A percentile compares a stretch with the other conserved stretches of the same genome.
phyloP scores from a whole-genome alignment of 2,113 vertebrate species.

The Lasiurus borealis region DNA sequence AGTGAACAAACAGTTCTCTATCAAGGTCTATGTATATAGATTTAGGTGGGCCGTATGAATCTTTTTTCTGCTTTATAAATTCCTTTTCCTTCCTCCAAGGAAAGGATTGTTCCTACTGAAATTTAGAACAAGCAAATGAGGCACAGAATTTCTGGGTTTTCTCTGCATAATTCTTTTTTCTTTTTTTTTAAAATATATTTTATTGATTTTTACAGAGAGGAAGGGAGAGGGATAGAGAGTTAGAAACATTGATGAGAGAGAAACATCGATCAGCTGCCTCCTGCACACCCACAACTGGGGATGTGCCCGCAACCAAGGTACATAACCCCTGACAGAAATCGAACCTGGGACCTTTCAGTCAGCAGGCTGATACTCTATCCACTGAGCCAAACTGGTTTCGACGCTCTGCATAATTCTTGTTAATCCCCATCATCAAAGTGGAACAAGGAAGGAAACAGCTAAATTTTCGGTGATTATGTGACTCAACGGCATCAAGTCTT shows the following conservation, averaged over 20 bases:
- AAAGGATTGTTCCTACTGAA: slow-evolving; percentile 40
- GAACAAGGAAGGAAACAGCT: not conserved
- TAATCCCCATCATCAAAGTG: not conserved
- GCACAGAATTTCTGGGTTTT: not conserved
- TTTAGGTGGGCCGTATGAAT: not conserved
- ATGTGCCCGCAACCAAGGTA: no score
- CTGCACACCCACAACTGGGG: no score
- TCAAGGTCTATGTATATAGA: not conserved
- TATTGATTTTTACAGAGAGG: no score
- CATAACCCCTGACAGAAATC: no score
- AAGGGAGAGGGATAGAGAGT: no score
- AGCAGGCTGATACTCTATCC: no score
- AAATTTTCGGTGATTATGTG: not conserved
- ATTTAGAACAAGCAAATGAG: not conserved
- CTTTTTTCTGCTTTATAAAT: not conserved
- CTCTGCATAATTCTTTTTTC: not conserved
- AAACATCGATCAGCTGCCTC: no score
- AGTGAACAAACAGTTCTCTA: not conserved
- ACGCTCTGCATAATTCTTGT: not conserved
- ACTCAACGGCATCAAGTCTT: not conserved
- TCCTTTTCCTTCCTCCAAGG: not conserved
- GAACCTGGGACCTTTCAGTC: no score
- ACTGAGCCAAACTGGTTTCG: no score
- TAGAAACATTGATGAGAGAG: no score
- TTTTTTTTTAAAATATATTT: no score